These are phyloP conservation scores for Carterocephalus palaemon DNA, from an alignment of 2,888 invertebrate genomes.

Conservation along the genomic window DNA sequence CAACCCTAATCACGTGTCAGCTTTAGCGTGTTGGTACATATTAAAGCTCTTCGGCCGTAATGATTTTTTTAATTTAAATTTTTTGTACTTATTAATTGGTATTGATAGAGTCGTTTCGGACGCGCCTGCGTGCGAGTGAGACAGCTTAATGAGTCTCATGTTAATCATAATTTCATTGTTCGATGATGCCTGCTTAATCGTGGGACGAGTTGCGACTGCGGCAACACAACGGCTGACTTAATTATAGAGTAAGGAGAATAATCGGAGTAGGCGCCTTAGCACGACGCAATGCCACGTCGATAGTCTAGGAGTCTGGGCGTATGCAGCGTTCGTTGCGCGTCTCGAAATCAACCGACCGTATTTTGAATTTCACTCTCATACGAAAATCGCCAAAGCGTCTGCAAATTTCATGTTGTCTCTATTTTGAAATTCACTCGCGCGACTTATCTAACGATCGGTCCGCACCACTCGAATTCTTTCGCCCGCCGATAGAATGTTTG, in stretches of 20 bases:
- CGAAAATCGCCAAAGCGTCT: no score
- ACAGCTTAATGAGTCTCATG: slow-evolving; percentile 45
- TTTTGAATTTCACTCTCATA: no score
- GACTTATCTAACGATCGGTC: no score
- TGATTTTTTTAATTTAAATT: slow-evolving; percentile 59
- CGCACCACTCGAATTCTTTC: no score
- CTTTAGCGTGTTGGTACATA: slow-evolving; percentile 63
- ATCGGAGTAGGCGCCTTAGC: no score
- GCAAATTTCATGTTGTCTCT: no score
- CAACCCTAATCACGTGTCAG: slow-evolving; percentile 78
- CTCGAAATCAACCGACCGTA: no score
- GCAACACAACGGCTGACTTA: neutral
- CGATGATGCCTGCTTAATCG: slow-evolving; percentile 15
- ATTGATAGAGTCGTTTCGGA: slow-evolving; percentile 43
- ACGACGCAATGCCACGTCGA: no score
- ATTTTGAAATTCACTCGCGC: no score
- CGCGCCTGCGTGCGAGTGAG: slow-evolving; percentile 27
- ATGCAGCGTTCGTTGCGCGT: no score
- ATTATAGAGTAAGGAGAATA: slow-evolving; percentile 11
- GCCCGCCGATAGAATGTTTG: no score
- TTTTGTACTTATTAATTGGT: slow-evolving; percentile 37
- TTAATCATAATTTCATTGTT: slow-evolving; percentile 47
- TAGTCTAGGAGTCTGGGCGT: no score
- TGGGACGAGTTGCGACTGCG: slow-evolving; percentile 3
- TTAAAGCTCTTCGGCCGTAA: slow-evolving; percentile 57